Evolutionary conservation across 1,140 invertebrate genomes (phyloP).

Genomic region (Bombus waltoni): DNA sequence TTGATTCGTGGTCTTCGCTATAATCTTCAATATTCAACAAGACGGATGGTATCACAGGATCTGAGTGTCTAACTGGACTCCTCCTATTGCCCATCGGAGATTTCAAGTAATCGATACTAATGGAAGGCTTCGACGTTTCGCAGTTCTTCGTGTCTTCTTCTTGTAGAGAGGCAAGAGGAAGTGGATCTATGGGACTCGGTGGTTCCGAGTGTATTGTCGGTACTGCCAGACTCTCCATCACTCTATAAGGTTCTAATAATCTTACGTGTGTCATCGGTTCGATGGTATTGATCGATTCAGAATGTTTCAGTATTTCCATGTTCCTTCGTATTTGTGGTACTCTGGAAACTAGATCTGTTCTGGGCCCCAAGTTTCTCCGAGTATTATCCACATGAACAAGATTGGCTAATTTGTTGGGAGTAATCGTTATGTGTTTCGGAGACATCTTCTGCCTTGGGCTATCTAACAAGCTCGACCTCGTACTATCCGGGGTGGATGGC

Average conservation of each 20-base stretch:
- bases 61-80: slow-evolving; percentile 72
- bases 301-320: slow-evolving; percentile 64
- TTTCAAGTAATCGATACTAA: slow-evolving; percentile 11
- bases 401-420: slow-evolving; percentile 70
- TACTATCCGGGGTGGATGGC: slow-evolving; percentile 54
- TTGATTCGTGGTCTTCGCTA: slow-evolving; percentile 35
- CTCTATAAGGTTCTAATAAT: slow-evolving; percentile 58
- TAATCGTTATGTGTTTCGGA: slow-evolving; percentile 70
- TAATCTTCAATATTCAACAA: slow-evolving; percentile 76
- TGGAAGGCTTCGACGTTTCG: neutral
- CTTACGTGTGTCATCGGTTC: slow-evolving; percentile 51
- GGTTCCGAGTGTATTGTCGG: slow-evolving; percentile 78
- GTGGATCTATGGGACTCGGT: slow-evolving; percentile 75
- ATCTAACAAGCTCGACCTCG: slow-evolving; percentile 12
- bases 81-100: slow-evolving; percentile 50
- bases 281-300: slow-evolving; percentile 65
- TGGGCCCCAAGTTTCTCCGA: slow-evolving; percentile 29
- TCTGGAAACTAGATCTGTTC: slow-evolving; percentile 44
- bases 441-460: slow-evolving; percentile 62
- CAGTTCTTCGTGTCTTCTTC: slow-evolving; percentile 53
- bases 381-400: slow-evolving; percentile 54
- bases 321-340: slow-evolving; percentile 49
- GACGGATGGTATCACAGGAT: slow-evolving; percentile 74
- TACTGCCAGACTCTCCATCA: slow-evolving; percentile 69
- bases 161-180: slow-evolving; percentile 63